Evolutionary conservation across 2,113 vertebrate genomes (phyloP).

Genomic region (Puntigrus tetrazona): DNA sequence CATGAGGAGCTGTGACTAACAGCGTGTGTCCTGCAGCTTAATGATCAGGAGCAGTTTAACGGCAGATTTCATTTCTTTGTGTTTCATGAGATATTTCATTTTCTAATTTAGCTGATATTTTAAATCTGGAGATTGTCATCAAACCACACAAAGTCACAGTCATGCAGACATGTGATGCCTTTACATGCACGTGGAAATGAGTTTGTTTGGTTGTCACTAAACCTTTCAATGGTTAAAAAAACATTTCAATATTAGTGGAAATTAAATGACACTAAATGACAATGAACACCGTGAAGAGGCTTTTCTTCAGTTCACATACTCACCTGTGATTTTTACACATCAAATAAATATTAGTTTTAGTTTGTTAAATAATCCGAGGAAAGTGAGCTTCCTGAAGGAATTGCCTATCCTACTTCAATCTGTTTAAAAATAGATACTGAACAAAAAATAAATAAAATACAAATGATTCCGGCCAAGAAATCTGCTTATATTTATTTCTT

Average conservation of each 20-base stretch:
- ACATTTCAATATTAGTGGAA: not conserved
- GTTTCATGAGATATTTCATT: too few relatives aligned
- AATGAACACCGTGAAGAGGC: not conserved
- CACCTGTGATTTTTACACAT: slow-evolving; percentile 30
- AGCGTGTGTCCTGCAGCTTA: not conserved
- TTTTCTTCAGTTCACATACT: slow-evolving; percentile 5
- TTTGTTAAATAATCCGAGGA: not conserved
- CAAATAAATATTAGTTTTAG: not conserved
- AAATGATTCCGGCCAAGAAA: slow-evolving; percentile 56
- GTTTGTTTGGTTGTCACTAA: not conserved
- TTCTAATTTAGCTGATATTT: not conserved
- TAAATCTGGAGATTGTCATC: not conserved
- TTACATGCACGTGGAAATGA: slow-evolving; percentile 19
- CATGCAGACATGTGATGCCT: slow-evolving; percentile 29
- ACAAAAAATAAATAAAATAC: slow-evolving; percentile 6
- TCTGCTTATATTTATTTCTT: slow-evolving; percentile 70
- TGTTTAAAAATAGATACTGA: not conserved
- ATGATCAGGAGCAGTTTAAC: not conserved
- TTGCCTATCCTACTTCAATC: not conserved
- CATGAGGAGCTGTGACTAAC: not conserved
- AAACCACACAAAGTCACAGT: not conserved
- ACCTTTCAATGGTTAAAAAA: not conserved
- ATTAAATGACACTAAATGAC: not conserved
- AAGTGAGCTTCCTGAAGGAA: too few relatives aligned
- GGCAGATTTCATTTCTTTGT: not conserved